These are phyloP conservation scores for Holotrichia oblita DNA, from an alignment of 1,140 invertebrate species.

Conservation along the genomic window DNA sequence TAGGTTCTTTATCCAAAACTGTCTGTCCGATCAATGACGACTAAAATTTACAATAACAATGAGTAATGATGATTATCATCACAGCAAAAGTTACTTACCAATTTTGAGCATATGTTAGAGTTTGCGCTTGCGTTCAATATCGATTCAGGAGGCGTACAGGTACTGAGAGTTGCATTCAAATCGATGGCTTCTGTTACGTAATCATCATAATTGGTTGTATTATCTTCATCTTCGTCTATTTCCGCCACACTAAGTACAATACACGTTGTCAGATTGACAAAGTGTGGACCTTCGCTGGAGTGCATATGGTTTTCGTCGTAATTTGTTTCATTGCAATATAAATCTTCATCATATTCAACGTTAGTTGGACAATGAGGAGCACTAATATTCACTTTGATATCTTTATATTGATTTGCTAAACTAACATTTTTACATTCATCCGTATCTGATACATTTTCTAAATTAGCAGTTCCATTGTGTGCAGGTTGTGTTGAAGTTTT, in stretches of 20 bases:
- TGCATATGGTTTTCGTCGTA: neutral
- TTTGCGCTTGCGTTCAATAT: neutral
- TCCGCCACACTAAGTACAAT: neutral
- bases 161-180: neutral
- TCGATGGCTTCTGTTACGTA: neutral
- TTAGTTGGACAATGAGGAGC: conserved; percentile 25
- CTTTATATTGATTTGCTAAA: neutral
- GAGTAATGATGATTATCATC: neutral
- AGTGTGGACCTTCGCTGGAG: neutral
- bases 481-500: too few species aligned
- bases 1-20: conserved; percentile 12
- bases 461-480: too few species aligned
- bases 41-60: conserved; percentile 3
- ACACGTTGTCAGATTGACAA: conserved; percentile 8
- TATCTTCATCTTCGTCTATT: neutral
- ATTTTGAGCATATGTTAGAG: neutral
- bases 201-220: neutral
- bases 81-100: neutral
- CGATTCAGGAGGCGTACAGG: neutral
- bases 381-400: neutral
- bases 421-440: conserved; percentile 2
- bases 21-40: conserved; percentile 19
- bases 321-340: conserved; percentile 18
- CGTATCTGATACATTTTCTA: neutral
- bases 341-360: conserved; percentile 30